Evolutionary conservation across 2,113 vertebrate genomes (phyloP).

Genomic region (Podilymbus podiceps): DNA sequence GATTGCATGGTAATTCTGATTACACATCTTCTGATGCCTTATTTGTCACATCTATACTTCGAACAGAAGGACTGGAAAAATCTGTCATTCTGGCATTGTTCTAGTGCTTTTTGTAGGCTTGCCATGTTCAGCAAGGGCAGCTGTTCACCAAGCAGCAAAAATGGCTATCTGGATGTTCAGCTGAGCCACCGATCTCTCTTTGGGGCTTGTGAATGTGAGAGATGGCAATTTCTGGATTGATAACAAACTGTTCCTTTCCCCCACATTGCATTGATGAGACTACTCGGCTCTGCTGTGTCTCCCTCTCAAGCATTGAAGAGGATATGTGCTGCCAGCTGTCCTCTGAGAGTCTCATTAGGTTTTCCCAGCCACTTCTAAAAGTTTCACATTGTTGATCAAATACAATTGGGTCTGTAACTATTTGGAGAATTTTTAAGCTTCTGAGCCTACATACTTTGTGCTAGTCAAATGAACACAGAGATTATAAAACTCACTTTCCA

Average conservation of each 20-base stretch:
- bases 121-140: background rate
- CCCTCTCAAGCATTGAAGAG: background rate
- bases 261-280: background rate
- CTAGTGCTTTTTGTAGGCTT: background rate
- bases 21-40: background rate
- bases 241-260: background rate
- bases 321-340: background rate
- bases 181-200: background rate
- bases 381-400: background rate
- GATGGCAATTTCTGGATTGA: background rate
- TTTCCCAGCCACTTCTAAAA: background rate
- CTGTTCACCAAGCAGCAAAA: slow-evolving; percentile 2
- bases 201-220: background rate
- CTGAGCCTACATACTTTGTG: background rate
- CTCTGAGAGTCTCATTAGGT: background rate
- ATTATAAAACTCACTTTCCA: slow-evolving; percentile 21
- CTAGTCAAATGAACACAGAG: slow-evolving; percentile 17
- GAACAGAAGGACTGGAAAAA: background rate
- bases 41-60: background rate
- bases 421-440: background rate
- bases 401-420: background rate
- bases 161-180: background rate
- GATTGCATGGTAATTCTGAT: background rate
- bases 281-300: background rate
- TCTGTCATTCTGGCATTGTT: background rate